Evolutionary conservation across 2,113 vertebrate genomes (phyloP).

Genomic region (Neomonachus schauinslandi): DNA sequence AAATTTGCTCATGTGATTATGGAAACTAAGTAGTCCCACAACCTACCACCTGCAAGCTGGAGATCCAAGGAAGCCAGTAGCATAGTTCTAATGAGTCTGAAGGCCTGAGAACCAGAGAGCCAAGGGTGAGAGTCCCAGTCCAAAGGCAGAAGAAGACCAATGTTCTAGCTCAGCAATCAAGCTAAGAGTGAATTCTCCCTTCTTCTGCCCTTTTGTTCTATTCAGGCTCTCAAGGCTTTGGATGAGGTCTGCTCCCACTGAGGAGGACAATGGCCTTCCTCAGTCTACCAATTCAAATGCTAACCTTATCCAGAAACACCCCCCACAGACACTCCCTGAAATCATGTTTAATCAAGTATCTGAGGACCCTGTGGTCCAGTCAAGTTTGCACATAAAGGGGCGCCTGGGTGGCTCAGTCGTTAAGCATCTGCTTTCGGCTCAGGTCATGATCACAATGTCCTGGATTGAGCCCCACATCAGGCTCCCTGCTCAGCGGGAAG

Average conservation of each 20-base stretch:
- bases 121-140: not conserved
- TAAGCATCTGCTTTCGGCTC: no score
- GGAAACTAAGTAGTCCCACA: not conserved
- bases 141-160: not conserved
- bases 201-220: not conserved
- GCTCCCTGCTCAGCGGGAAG: no score
- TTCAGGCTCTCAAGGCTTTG: not conserved
- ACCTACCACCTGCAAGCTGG: not conserved
- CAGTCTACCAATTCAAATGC: not conserved
- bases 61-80: not conserved
- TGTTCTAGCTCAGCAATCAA: not conserved
- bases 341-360: conserved; percentile 1
- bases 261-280: not conserved
- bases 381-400: not conserved
- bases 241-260: not conserved
- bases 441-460: no score
- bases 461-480: no score
- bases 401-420: no score
- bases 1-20: not conserved
- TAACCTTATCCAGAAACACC: not conserved
- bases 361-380: not conserved
- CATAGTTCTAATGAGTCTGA: not conserved
- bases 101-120: not conserved
- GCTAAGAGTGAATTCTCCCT: not conserved
- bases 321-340: not conserved